phyloP scores from a whole-genome alignment of 1,140 invertebrate species.

The Heliconius eleuchia region DNA sequence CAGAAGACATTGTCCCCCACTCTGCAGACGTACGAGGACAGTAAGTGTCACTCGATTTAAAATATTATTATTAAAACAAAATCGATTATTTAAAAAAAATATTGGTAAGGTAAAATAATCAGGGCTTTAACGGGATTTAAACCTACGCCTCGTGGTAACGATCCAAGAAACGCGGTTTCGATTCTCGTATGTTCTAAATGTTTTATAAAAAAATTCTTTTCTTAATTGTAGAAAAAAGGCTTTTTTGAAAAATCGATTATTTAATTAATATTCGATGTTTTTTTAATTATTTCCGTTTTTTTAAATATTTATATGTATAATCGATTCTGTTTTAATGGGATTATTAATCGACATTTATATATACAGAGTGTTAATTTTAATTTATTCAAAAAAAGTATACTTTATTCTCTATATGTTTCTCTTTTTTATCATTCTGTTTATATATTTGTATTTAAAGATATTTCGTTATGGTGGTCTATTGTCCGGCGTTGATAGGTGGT shows the following conservation, averaged over 20 bases:
- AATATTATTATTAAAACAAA: neutral
- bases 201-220: too few species aligned
- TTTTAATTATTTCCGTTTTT: too few species aligned
- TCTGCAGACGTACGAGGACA: slow-evolving; percentile 47
- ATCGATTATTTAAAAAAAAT: neutral
- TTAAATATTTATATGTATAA: neutral
- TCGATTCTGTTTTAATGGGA: neutral
- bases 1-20: slow-evolving; percentile 48
- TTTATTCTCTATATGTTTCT: neutral
- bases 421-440: neutral
- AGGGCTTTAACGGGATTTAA: too few species aligned
- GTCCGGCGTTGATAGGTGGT: slow-evolving; percentile 22
- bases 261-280: neutral
- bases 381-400: neutral
- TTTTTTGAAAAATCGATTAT: too few species aligned
- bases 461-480: neutral
- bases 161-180: too few species aligned
- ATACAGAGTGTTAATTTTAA: neutral
- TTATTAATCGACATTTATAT: neutral
- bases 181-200: too few species aligned
- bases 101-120: too few species aligned
- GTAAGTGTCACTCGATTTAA: slow-evolving; percentile 42
- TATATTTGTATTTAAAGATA: neutral
- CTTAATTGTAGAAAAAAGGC: too few species aligned
- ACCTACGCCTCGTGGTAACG: too few species aligned